Percentiles rank a stretch among this genome's conserved stretches.
These are phyloP conservation scores for Odontothrips loti DNA, from an alignment of 2,888 invertebrate genomes.

Conservation along the genomic window DNA sequence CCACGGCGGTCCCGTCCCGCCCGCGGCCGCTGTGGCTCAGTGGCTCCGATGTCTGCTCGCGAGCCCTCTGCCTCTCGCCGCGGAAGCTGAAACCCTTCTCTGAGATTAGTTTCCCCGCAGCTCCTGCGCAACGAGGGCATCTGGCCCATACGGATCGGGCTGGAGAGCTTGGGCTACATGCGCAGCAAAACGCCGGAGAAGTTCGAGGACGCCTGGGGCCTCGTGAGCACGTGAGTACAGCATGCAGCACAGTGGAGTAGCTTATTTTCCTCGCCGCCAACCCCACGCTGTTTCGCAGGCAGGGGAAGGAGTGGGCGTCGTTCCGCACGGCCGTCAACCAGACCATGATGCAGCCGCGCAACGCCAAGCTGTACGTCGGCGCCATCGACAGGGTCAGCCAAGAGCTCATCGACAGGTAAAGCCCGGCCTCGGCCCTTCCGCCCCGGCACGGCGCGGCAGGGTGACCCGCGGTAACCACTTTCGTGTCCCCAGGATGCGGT, in stretches of 20 bases:
- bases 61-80: too few species aligned
- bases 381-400: conserved; percentile 68
- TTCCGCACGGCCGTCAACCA: conserved; percentile 81
- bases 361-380: conserved; percentile 69
- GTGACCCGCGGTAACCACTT: not conserved
- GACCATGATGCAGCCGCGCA: conserved; percentile 72
- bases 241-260: too few species aligned
- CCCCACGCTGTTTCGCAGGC: conserved; percentile 52
- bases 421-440: not conserved
- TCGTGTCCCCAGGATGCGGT: conserved; percentile 44
- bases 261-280: not conserved
- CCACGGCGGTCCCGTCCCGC: too few species aligned
- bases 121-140: conserved; percentile 47
- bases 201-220: conserved; percentile 44
- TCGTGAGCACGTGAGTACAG: conserved; percentile 43
- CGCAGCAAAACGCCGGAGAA: conserved; percentile 43
- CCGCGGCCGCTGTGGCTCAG: too few species aligned
- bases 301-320: conserved; percentile 81
- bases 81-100: too few species aligned
- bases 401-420: conserved; percentile 62
- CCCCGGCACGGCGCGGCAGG: too few species aligned
- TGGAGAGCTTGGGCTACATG: conserved; percentile 47
- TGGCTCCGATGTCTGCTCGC: too few species aligned
- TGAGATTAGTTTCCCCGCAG: too few species aligned
- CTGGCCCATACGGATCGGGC: conserved; percentile 46